Conservation (phyloP, 2,113 vertebrate species). For the Nothoprocta pentlandii region DNA sequence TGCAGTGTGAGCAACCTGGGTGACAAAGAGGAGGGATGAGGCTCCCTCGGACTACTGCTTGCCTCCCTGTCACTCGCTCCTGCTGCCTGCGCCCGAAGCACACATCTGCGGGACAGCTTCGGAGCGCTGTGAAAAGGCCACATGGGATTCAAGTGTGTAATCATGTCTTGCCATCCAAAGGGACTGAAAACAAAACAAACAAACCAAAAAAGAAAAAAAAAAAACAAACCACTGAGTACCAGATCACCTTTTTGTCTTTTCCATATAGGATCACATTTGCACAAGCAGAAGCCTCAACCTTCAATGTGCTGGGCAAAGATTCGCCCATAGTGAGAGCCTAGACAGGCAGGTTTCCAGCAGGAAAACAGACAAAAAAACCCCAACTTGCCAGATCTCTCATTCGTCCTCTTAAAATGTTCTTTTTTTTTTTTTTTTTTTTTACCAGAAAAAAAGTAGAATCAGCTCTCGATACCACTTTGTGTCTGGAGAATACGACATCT, state of each 20-base stretch:
- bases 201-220: too few species aligned
- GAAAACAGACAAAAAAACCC: background rate
- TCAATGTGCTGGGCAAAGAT: background rate
- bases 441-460: background rate
- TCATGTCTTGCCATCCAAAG: constrained; percentile 32
- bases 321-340: background rate
- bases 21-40: constrained; percentile 22
- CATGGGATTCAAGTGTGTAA: constrained; percentile 35
- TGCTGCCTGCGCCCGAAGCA: background rate
- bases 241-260: constrained; percentile 33
- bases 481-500: background rate
- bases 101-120: constrained; percentile 67
- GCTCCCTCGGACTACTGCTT: background rate
- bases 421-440: background rate
- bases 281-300: background rate
- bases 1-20: background rate
- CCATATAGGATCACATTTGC: constrained; percentile 20
- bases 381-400: background rate
- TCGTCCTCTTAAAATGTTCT: background rate
- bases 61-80: constrained; percentile 39
- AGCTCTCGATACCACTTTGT: background rate
- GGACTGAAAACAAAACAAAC: background rate
- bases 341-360: background rate
- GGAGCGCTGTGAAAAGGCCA: constrained; percentile 40
- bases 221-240: background rate